Percentiles rank a stretch among this genome's conserved stretches.
Conservation (phyloP, 2,113 vertebrate species). For the Cettia cetti region DNA sequence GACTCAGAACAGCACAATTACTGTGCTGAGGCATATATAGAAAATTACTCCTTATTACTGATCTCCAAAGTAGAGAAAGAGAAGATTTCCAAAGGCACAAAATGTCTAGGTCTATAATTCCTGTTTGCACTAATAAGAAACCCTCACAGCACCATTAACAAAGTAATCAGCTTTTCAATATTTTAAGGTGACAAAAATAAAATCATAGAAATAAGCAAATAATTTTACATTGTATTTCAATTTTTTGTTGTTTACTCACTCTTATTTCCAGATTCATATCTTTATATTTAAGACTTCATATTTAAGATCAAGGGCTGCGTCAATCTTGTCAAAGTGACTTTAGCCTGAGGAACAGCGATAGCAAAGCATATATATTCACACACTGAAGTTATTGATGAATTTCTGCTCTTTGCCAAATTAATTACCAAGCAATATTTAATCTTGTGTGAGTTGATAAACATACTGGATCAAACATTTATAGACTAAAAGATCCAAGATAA, state of each 20-base stretch:
- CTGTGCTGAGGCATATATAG: not conserved
- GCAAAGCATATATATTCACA: not conserved
- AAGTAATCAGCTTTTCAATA: not conserved
- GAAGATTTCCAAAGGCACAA: not conserved
- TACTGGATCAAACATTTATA: not conserved
- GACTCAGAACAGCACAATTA: slow-evolving; percentile 19
- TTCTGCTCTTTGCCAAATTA: not conserved
- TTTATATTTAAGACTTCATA: not conserved
- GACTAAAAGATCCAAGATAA: not conserved
- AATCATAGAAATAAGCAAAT: not conserved
- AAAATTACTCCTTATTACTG: slow-evolving; percentile 31
- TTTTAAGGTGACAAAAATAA: not conserved
- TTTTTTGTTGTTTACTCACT: not conserved
- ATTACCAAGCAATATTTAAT: not conserved
- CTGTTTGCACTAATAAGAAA: not conserved
- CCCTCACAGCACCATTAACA: not conserved
- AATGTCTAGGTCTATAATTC: not conserved
- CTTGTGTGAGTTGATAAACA: not conserved
- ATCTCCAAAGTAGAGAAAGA: not conserved
- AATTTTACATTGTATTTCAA: not conserved
- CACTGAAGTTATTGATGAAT: not conserved
- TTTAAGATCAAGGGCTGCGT: not conserved
- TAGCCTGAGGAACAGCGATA: not conserved
- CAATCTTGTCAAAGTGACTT: not conserved
- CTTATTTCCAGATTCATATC: not conserved